Evolutionary conservation across 2,888 invertebrate species (phyloP).

Genomic region (Macaria notata): DNA sequence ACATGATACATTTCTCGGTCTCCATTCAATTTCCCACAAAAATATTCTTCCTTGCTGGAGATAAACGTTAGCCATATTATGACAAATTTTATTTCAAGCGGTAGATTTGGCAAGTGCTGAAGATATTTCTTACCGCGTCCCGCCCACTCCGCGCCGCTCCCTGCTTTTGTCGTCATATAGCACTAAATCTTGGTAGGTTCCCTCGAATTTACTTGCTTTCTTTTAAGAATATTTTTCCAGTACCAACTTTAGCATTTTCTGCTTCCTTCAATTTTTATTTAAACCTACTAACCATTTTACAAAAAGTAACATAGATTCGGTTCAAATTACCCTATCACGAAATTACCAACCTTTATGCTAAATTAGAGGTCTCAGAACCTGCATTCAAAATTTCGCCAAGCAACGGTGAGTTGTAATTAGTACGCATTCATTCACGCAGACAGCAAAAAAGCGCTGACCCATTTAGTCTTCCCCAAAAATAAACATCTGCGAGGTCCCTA

Average conservation of each 20-base stretch:
- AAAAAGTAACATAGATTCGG: too few relatives aligned
- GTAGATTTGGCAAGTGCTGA: constrained; percentile 59
- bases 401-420: constrained; percentile 16
- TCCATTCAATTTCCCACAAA: constrained; percentile 16
- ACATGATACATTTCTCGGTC: neutral
- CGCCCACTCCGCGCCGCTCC: constrained; percentile 54
- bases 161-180: constrained; percentile 66
- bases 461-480: constrained; percentile 31
- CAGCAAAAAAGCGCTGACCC: constrained; percentile 23
- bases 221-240: constrained; percentile 35
- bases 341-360: too few relatives aligned
- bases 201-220: constrained; percentile 62
- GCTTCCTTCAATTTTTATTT: neutral
- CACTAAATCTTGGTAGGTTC: constrained; percentile 66
- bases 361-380: neutral
- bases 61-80: constrained; percentile 38
- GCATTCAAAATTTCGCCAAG: constrained; percentile 6
- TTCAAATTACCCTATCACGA: too few relatives aligned
- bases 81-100: constrained; percentile 49
- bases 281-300: too few relatives aligned
- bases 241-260: constrained; percentile 16
- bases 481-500: constrained; percentile 36
- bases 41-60: constrained; percentile 14
- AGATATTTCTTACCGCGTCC: constrained; percentile 56
- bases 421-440: constrained; percentile 21